Evolutionary conservation across 2,888 invertebrate genomes (phyloP).

Genomic region (Bombylius discolor): DNA sequence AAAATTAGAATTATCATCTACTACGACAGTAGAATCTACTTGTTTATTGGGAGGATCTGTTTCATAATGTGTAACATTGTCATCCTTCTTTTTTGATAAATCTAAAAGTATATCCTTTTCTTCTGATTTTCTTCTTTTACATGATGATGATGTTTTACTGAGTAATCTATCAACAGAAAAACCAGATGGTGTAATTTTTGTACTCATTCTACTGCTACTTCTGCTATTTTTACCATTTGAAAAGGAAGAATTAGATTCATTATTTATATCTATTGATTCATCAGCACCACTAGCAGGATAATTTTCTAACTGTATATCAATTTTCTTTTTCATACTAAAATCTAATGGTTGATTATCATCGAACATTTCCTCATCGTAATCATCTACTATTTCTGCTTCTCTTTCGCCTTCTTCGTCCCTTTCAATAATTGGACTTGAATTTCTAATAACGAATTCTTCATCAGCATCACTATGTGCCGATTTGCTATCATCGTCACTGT

Average conservation of each 20-base stretch:
- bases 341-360: conserved; percentile 29
- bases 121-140: background rate
- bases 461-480: conserved; percentile 17
- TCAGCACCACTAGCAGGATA: background rate
- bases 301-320: conserved; percentile 7
- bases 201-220: background rate
- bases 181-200: background rate
- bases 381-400: background rate
- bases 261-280: conserved; percentile 1
- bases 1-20: background rate
- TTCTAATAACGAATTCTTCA: conserved; percentile 15
- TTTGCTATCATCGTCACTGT: conserved; percentile 7
- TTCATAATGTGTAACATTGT: background rate
- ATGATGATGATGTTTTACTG: background rate
- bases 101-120: conserved; percentile 1
- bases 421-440: conserved; percentile 12
- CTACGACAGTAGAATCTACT: too few species aligned
- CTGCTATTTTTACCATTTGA: too few species aligned
- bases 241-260: background rate
- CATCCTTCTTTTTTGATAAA: conserved; percentile 2
- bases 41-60: too few species aligned
- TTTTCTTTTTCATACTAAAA: conserved; percentile 29
- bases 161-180: conserved; percentile 5
- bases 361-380: conserved; percentile 9
- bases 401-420: conserved; percentile 7